Evolutionary conservation across 2,888 invertebrate species (phyloP).

Genomic region (Xanthorhoe spadicearia): DNA sequence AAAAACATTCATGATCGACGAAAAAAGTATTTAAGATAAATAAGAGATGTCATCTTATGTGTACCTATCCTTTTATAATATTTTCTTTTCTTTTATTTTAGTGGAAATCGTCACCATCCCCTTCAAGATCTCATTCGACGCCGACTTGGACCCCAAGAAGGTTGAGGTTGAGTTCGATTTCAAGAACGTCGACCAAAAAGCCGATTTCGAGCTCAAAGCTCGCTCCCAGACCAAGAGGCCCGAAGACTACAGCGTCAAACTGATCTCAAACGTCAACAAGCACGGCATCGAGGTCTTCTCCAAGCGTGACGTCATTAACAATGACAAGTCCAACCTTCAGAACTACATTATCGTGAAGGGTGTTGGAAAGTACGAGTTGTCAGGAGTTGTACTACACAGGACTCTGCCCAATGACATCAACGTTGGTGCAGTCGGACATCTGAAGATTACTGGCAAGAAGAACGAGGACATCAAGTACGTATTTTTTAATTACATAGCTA

Average conservation of each 20-base stretch:
- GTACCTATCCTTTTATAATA: background rate
- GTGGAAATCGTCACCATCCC: slow-evolving; percentile 83
- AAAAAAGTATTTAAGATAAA: no score
- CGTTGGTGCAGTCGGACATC: slow-evolving; percentile 81
- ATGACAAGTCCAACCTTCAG: slow-evolving; percentile 86
- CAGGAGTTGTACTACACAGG: slow-evolving; percentile 84
- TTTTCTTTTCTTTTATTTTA: slow-evolving; percentile 46
- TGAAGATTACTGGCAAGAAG: slow-evolving; percentile 81
- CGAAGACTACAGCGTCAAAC: slow-evolving; percentile 73
- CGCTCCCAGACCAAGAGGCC: slow-evolving; percentile 73
- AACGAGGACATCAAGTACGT: slow-evolving; percentile 85
- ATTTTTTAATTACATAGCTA: background rate
- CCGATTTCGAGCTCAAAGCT: slow-evolving; percentile 85
- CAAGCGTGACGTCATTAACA: slow-evolving; percentile 83
- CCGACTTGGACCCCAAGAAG: slow-evolving; percentile 83
- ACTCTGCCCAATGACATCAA: slow-evolving; percentile 82
- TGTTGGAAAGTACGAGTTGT: slow-evolving; percentile 86
- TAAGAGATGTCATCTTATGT: no score
- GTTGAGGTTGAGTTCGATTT: slow-evolving; percentile 84
- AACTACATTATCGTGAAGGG: slow-evolving; percentile 85
- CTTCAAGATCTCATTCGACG: slow-evolving; percentile 81
- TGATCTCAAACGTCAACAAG: slow-evolving; percentile 61
- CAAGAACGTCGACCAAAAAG: slow-evolving; percentile 84
- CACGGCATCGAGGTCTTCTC: slow-evolving; percentile 78
- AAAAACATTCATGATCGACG: no score